Evolutionary conservation across 2,888 invertebrate genomes (phyloP), one percentile per base, ranked within the genome.

Genomic region (Eupithecia tripunctaria): DNA sequence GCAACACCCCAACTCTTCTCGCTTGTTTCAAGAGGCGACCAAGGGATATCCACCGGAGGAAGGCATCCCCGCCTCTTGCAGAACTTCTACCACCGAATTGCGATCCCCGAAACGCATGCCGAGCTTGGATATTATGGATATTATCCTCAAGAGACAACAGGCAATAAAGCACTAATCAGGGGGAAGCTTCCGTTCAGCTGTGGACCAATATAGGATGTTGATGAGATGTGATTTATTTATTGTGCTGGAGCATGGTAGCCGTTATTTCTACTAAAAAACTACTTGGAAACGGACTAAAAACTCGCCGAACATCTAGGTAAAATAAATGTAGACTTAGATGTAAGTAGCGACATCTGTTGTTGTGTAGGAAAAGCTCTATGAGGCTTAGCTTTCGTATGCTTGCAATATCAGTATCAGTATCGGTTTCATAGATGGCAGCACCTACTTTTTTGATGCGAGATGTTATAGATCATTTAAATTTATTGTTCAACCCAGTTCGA

Each of bases 291-390:
- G 7, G n/a, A 47, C 47, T 10, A n/a, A 0, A 10, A 51, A 21
- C 21, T 2, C 47, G 10, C 21, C 47, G 10, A 51, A n/a, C 2
- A 2, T 41, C 15, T 41, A 15, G 7, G 6, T n/a, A 47, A 0
- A 8, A n/a, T n/a, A 7, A n/a, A 2, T 21, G 51, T 12, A 3
- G 10, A 51, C 51, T 7, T 21, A 51, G 8, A 51, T 21, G 38
- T 36, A 73, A 3, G 43, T 59, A 73, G 72, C 27, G 79, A 76
- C 78, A 76, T 74, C 79, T 77, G 65, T 56, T 18, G 76, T 32
- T 12, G 18, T 73, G 68, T 77, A 77, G 75, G 38, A 29, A 60
- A 72, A 74, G 10, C 21, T 51, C 12, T 27, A 27, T 14, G 18
- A 47, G 36, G 14, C 43, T 6, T 63, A 18, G 21, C 41, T 68